phyloP scores from a whole-genome alignment of 92 coral and sea anemone genomes.

The Nematostella vectensis region DNA sequence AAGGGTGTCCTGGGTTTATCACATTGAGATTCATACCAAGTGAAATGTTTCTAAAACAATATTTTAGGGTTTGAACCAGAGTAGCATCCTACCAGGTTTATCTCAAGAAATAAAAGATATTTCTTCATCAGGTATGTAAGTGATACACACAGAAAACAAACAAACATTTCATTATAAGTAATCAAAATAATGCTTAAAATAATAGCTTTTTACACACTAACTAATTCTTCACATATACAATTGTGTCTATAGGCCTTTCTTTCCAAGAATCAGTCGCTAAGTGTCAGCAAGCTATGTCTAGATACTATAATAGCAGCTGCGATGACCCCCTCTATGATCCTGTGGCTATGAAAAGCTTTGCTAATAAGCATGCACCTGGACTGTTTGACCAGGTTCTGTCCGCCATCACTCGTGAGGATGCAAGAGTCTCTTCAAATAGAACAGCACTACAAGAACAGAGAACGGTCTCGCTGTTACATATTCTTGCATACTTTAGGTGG shows the following conservation, averaged over 20 bases:
- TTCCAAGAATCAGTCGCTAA: slow-evolving; percentile 13
- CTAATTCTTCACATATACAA: neutral
- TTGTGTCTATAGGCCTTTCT: slow-evolving; percentile 1
- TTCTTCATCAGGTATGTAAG: too few relatives aligned
- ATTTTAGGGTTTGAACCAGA: too few relatives aligned
- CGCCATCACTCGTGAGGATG: slow-evolving; percentile 12
- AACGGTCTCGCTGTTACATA: slow-evolving; percentile 22
- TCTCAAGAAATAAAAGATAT: too few relatives aligned
- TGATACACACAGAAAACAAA: too few relatives aligned
- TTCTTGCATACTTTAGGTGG: slow-evolving; percentile 23
- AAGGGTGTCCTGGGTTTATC: too few relatives aligned
- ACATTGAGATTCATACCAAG: too few relatives aligned
- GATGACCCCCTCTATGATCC: slow-evolving; percentile 20
- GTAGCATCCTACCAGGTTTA: too few relatives aligned
- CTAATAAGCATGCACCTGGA: slow-evolving; percentile 16
- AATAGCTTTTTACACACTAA: neutral
- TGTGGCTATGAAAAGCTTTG: slow-evolving; percentile 6
- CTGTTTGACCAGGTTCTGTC: slow-evolving; percentile 7
- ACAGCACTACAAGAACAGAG: slow-evolving; percentile 18
- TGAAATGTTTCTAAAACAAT: too few relatives aligned
- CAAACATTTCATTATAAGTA: neutral
- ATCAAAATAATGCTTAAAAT: neutral
- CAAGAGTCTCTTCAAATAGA: slow-evolving; percentile 7
- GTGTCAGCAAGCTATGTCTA: slow-evolving; percentile 15
- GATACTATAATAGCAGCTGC: neutral